Percentiles rank a stretch among this genome's conserved stretches.
These are phyloP conservation scores for Gonatopus flavifemur DNA, from an alignment of 1,140 invertebrate genomes.

Conservation along the genomic window DNA sequence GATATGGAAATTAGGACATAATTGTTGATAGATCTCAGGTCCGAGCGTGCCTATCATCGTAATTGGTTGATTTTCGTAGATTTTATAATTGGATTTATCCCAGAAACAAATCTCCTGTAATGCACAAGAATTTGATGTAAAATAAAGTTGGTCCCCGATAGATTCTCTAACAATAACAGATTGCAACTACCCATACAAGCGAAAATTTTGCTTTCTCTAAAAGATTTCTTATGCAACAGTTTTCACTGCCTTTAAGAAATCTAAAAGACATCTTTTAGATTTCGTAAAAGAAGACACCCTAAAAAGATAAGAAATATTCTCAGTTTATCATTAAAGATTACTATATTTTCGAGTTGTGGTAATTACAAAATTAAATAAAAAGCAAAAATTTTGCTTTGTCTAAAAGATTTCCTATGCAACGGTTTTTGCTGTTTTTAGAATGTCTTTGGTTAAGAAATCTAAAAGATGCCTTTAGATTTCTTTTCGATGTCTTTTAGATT, in stretches of 20 bases:
- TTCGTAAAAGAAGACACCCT: no score
- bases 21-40: constrained; percentile 33
- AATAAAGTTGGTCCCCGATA: neutral
- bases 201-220: neutral
- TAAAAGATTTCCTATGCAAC: no score
- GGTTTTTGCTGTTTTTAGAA: no score
- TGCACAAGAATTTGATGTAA: neutral
- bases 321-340: no score
- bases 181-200: neutral
- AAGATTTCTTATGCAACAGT: neutral
- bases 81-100: constrained; percentile 44
- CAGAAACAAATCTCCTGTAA: constrained; percentile 57
- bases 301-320: neutral
- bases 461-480: no score
- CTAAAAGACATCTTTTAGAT: neutral
- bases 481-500: no score
- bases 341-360: no score
- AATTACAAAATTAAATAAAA: no score
- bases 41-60: constrained; percentile 48
- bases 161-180: neutral
- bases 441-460: no score
- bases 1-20: constrained; percentile 43
- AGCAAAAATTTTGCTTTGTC: no score
- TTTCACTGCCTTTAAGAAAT: neutral
- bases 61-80: constrained; percentile 54